Percentiles rank a stretch among this genome's conserved stretches.
These are phyloP conservation scores for Eupsilia transversa DNA, from an alignment of 2,888 invertebrate genomes.

Conservation along the genomic window DNA sequence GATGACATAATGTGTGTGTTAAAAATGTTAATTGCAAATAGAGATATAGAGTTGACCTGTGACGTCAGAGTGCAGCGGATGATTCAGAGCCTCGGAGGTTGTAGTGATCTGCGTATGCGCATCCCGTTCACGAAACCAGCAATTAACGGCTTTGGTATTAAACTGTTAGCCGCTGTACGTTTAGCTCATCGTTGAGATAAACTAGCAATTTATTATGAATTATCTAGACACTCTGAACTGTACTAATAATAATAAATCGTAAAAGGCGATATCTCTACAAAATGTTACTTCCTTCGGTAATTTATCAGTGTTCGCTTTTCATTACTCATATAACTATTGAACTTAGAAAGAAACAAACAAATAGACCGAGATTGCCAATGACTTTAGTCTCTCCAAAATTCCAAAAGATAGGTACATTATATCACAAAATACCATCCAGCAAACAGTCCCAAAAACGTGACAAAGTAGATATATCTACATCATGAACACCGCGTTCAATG, in stretches of 20 bases:
- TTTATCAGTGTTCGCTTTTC: background rate
- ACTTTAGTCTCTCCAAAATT: background rate
- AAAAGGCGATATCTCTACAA: background rate
- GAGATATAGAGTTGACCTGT: conserved; percentile 69
- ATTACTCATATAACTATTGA: background rate
- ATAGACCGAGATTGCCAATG: background rate
- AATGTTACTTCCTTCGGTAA: too few relatives aligned
- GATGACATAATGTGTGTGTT: conserved; percentile 58
- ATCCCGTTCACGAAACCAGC: conserved; percentile 44
- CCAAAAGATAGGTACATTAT: conserved; percentile 4
- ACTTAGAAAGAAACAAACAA: background rate
- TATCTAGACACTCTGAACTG: conserved; percentile 4
- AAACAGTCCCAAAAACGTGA: conserved; percentile 32
- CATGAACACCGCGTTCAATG: conserved; percentile 31
- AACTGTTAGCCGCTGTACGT: conserved; percentile 34
- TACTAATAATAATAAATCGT: background rate
- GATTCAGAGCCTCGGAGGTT: conserved; percentile 62
- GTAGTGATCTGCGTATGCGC: conserved; percentile 54
- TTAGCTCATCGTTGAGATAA: conserved; percentile 37
- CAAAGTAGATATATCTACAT: conserved; percentile 32
- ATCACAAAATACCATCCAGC: conserved; percentile 23
- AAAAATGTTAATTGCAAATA: conserved; percentile 65
- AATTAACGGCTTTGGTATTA: conserved; percentile 47
- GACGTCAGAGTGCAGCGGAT: conserved; percentile 67
- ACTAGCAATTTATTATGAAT: conserved; percentile 28